Evolutionary conservation across 1,140 invertebrate species (phyloP).

Genomic region (Orchestia grillus): DNA sequence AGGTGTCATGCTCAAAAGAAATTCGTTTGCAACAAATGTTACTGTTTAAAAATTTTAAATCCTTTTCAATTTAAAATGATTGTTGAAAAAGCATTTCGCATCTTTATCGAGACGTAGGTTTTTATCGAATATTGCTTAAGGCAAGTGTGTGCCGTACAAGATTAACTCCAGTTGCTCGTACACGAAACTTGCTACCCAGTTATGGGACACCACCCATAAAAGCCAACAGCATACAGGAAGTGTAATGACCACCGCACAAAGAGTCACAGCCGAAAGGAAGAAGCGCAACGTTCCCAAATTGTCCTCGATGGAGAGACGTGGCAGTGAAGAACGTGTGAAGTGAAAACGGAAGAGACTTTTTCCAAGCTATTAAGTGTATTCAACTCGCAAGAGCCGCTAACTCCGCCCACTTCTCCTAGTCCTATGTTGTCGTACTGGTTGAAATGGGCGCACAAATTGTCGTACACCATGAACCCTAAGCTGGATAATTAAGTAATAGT

Average conservation of each 20-base stretch:
- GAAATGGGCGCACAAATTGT: not conserved
- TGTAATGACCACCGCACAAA: not conserved
- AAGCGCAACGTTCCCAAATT: not conserved
- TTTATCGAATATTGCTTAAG: too few relatives aligned
- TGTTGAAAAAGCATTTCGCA: too few relatives aligned
- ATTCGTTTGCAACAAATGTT: too few relatives aligned
- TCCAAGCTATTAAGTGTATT: conserved; percentile 14
- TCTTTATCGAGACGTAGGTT: too few relatives aligned
- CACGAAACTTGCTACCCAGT: not conserved
- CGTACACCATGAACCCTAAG: not conserved
- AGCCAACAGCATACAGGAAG: not conserved
- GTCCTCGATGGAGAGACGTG: not conserved
- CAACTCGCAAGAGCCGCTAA: not conserved
- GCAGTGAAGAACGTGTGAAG: not conserved
- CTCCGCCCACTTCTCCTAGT: conserved; percentile 4
- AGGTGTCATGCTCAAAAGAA: too few relatives aligned
- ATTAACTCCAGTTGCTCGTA: too few relatives aligned
- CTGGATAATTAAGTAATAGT: not conserved
- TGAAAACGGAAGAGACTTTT: conserved; percentile 25
- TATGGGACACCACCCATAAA: not conserved
- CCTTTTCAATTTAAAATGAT: not conserved
- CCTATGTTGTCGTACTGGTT: not conserved
- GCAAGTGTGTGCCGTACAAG: too few relatives aligned
- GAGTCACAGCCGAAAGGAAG: not conserved
- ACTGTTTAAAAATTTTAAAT: too few relatives aligned